phyloP scores from a whole-genome alignment of 2,113 vertebrate genomes.

The Chroicocephalus ridibundus region DNA sequence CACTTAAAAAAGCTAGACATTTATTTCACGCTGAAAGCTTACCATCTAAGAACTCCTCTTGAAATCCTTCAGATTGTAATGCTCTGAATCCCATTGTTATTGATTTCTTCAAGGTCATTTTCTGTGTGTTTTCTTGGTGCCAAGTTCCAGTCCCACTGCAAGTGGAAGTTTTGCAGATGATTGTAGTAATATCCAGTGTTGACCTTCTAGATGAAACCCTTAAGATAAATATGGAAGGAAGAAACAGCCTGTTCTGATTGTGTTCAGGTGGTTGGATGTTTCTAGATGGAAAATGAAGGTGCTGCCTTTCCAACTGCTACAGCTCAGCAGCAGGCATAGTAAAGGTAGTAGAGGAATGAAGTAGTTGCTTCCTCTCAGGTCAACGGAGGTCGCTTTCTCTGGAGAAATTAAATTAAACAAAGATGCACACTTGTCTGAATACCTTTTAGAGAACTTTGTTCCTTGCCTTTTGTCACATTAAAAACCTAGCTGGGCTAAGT shows the following conservation, averaged over 20 bases:
- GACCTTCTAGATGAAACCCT: background rate
- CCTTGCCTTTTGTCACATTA: background rate
- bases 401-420: background rate
- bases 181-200: background rate
- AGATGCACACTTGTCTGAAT: background rate
- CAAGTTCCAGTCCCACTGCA: background rate
- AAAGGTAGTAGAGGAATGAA: background rate
- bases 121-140: background rate
- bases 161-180: background rate
- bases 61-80: background rate
- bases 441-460: background rate
- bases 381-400: background rate
- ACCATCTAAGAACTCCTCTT: background rate
- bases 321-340: background rate
- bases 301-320: accelerated
- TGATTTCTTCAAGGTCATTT: background rate
- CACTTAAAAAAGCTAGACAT: background rate
- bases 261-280: background rate
- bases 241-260: background rate
- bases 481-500: background rate
- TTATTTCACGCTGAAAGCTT: background rate
- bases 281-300: background rate
- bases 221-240: background rate
- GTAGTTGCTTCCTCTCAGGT: background rate
- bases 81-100: background rate